Evolutionary conservation across 2,797 vertebrate species (phyloP).

Genomic region (Distichodus sexfasciatus): DNA sequence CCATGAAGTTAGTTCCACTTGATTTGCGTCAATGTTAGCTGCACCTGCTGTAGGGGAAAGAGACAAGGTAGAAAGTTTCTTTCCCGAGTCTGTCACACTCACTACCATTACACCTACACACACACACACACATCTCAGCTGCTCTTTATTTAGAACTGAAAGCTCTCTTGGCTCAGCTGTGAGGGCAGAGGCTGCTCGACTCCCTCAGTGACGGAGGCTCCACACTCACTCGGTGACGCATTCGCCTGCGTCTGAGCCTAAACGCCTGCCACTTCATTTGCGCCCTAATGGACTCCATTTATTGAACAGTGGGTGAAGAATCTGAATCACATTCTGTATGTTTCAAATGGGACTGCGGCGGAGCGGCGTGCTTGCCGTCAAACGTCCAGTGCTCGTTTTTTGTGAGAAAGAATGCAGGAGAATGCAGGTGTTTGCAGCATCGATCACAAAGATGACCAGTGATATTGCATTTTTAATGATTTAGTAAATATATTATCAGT

Average conservation of each 20-base stretch:
- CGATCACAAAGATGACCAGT: no score
- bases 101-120: background rate
- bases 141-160: constrained; percentile 29
- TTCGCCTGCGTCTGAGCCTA: background rate
- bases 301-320: background rate
- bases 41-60: background rate
- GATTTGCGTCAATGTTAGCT: background rate
- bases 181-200: constrained; percentile 3
- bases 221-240: constrained; percentile 24
- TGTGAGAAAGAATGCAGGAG: no score
- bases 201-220: constrained; percentile 12
- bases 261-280: constrained; percentile 24
- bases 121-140: constrained; percentile 12
- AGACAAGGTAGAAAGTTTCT: background rate
- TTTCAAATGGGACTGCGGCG: background rate
- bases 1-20: constrained; percentile 5
- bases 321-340: background rate
- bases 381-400: no score
- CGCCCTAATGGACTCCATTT: constrained; percentile 33
- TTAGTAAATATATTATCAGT: no score
- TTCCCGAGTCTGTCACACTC: background rate
- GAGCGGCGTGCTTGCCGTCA: background rate
- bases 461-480: no score
- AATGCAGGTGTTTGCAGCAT: no score
- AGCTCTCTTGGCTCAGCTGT: constrained; percentile 14